Percentiles rank a stretch among this genome's conserved stretches.
Conservation (phyloP, 2,113 vertebrate species). For the Orycteropus afer region DNA sequence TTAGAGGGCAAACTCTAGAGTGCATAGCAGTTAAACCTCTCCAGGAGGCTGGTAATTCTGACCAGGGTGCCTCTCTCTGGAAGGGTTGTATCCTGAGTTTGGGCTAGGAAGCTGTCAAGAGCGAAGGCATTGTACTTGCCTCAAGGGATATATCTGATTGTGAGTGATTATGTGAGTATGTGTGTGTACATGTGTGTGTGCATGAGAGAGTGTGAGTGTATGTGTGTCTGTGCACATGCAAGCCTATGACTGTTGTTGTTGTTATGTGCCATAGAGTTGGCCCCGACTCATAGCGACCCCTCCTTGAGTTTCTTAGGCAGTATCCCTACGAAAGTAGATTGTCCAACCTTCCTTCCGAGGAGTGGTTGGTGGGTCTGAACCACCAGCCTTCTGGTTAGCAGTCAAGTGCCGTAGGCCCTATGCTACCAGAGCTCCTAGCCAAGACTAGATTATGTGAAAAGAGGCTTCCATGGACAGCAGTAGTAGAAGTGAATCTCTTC, state of each 20-base stretch:
- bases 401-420: too few relatives aligned
- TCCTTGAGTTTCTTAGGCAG: too few relatives aligned
- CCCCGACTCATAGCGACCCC: too few relatives aligned
- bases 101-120: not conserved
- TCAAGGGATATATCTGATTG: not conserved
- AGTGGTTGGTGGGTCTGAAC: too few relatives aligned
- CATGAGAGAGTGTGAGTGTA: not conserved
- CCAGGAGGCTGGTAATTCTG: not conserved
- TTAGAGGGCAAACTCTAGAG: not conserved
- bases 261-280: too few relatives aligned
- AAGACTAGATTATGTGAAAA: not conserved
- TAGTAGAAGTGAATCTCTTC: not conserved
- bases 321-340: too few relatives aligned
- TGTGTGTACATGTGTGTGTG: too few relatives aligned
- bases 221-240: not conserved
- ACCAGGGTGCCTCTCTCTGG: not conserved
- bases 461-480: not conserved
- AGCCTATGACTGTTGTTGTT: too few relatives aligned
- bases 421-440: too few relatives aligned
- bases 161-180: not conserved
- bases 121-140: not conserved
- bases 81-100: not conserved
- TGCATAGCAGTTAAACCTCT: not conserved
- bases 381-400: too few relatives aligned
- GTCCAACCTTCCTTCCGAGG: too few relatives aligned